Base-by-base conservation (phyloP, 2,797 vertebrate species). In the Lycodopsis pacificus region DNA sequence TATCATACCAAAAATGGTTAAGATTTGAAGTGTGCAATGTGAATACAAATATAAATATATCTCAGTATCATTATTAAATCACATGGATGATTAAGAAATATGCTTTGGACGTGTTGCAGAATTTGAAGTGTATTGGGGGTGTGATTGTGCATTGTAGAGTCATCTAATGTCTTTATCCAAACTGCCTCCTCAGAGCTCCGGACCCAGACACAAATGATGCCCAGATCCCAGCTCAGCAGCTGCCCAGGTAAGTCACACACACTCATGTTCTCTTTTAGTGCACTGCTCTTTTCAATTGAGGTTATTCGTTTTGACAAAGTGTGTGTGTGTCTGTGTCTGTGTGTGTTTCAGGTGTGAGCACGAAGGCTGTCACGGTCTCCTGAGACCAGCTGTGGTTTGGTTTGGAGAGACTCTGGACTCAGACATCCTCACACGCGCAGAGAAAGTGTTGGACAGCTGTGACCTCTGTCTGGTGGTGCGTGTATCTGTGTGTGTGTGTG, bases 341-440 rank as follows among this genome's bases (percentile, higher is more conserved):
- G 20, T 83, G 65, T 66, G 30, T 77, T 57, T 59, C 89, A 98
- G 98, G 91, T 99, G 98, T 70, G 96, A 97, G 82, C 95, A 95
- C 73, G 86, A 84, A 0, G 93, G 86, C 14, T 99, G 98, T 71
- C 90, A 82, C 0, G 98, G 97, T 54, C 95, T 98, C 59, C 94
- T 99, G 78, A 96, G 98, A 54, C 98, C 98, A 63, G 96, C 97
- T 0, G 97, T 99, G 0, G 96, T 99, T 53, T 99, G 98, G 98
- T 99, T 99, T 75, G 98, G 98, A 20, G 98, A 99, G 86, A 95
- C 96, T 56, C 94, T 99, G 90, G 96, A 99, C 87, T 93, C 97
- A 0, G 89, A 94, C 8, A 17, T 97, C 72, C 93, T 99, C 75
- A 93, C 85, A 0, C 69, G 83, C 0, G 97, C 96, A n/a, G 96